Base-by-base conservation (phyloP, 2,113 vertebrate species). In the Erpornis zantholeuca region DNA sequence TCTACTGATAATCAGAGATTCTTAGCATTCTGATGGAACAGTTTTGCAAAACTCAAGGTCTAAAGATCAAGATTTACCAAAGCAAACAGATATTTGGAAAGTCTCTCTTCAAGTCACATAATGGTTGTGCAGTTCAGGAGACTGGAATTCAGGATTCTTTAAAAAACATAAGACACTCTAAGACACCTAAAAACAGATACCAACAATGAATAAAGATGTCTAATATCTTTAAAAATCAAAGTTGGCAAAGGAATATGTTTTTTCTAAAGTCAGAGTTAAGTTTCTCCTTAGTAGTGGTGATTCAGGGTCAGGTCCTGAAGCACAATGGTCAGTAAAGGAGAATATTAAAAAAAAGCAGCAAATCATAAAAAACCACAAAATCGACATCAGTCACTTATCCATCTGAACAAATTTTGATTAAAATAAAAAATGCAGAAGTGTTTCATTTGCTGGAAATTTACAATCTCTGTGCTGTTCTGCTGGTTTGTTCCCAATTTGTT, bases 381-480 rank as follows among this genome's bases (percentile, higher is more conserved):
- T 14, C n/a, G 69, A 40, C 68, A 57, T 61, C 54, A 90, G 56
- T 54, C 42, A 4, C 24, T 64, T 86, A 56, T 18, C 27, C 27
- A 54, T 54, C 27, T 60, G n/a, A 87, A 73, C 9, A 86, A 75
- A 36, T 35, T 64, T 71, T 49, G 15, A 52, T 40, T 72, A 9
- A 82, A 68, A 82, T 81, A 69, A 78, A 73, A 54, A 42, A 72
- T 47, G 36, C 17, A 79, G 27, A 91, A 52, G 49, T 65, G 82
- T 90, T 96, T 93, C 63, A 88, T 63, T 60, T 92, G 60, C 60
- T 88, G 49, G 57, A 91, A 63, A 75, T 65, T 73, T 87, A 79
- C 53, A 31, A 3, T 68, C 47, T 84, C 42, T 75, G 22, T 90
- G 47, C 14, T 80, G 29, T 61, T 89, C 47, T 60, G 23, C 66